Conservation (phyloP, 1,140 invertebrate species). For the Bombus difficillimus region DNA sequence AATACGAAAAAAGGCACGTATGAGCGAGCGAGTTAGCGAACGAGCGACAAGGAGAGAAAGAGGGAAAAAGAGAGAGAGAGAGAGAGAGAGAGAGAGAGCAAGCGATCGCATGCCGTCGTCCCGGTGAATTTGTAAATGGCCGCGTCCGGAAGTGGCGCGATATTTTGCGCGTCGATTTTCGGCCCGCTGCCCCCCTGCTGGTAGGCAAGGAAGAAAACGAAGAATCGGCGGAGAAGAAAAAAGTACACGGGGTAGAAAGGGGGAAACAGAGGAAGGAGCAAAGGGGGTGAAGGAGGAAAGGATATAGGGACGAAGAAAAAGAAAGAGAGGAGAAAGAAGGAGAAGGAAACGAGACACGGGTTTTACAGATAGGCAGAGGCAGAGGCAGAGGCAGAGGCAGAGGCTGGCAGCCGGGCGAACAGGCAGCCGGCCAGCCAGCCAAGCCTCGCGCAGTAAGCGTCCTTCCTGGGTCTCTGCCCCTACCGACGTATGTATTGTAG, state of each 20-base stretch:
- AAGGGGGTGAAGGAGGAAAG: not conserved
- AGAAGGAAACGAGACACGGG: slow-evolving; percentile 39
- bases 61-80: no score
- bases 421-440: slow-evolving; percentile 63
- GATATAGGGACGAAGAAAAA: slow-evolving; percentile 6
- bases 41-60: no score
- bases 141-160: slow-evolving; percentile 45
- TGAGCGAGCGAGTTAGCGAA: not conserved
- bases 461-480: slow-evolving; percentile 83
- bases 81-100: no score
- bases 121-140: slow-evolving; percentile 23
- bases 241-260: not conserved
- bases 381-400: slow-evolving; percentile 53
- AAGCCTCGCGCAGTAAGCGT: slow-evolving; percentile 67
- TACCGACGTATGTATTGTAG: slow-evolving; percentile 71
- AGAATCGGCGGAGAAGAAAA: not conserved
- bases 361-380: slow-evolving; percentile 51
- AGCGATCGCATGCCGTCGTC: no score
- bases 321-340: not conserved
- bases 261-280: not conserved
- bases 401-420: slow-evolving; percentile 48
- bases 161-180: slow-evolving; percentile 41
- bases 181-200: not conserved
- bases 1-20: slow-evolving; percentile 2
- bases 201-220: not conserved